Evolutionary conservation across 2,888 invertebrate species (phyloP).

Genomic region (Philereme transversata): DNA sequence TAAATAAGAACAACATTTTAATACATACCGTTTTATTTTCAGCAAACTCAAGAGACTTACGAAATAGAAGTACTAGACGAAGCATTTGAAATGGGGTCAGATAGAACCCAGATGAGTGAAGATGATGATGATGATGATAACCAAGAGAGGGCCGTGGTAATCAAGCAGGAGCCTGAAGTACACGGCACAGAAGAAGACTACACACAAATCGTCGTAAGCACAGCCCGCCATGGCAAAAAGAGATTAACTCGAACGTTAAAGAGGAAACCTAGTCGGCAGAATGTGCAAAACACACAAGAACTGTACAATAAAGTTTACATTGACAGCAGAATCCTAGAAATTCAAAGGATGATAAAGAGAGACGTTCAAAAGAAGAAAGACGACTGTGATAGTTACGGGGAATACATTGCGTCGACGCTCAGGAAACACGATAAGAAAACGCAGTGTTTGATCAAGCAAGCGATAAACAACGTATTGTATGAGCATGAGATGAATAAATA

Average conservation of each 20-base stretch:
- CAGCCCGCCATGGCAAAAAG: constrained; percentile 13
- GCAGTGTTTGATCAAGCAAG: constrained; percentile 75
- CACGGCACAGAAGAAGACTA: constrained; percentile 18
- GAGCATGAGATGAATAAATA: constrained; percentile 79
- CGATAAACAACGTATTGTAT: constrained; percentile 75
- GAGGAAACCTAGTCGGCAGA: constrained; percentile 21
- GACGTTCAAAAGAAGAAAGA: constrained; percentile 64
- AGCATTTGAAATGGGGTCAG: constrained; percentile 26
- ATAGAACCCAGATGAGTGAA: constrained; percentile 29
- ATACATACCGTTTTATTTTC: too few relatives aligned
- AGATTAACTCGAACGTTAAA: constrained; percentile 25
- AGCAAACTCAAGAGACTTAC: too few relatives aligned
- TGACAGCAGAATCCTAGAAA: constrained; percentile 54
- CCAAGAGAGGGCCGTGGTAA: constrained; percentile 41
- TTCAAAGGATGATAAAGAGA: constrained; percentile 50
- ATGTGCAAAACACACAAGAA: neutral
- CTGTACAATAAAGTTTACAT: constrained; percentile 25
- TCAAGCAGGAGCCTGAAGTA: constrained; percentile 56
- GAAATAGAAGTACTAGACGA: constrained; percentile 14
- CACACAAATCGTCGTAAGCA: constrained; percentile 1
- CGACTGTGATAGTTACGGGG: constrained; percentile 75
- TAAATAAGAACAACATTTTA: too few relatives aligned
- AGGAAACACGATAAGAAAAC: constrained; percentile 75
- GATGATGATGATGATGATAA: constrained; percentile 26
- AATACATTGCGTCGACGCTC: constrained; percentile 72